Conservation (phyloP, 1,140 invertebrate species). For the Lasioglossum albipes region DNA sequence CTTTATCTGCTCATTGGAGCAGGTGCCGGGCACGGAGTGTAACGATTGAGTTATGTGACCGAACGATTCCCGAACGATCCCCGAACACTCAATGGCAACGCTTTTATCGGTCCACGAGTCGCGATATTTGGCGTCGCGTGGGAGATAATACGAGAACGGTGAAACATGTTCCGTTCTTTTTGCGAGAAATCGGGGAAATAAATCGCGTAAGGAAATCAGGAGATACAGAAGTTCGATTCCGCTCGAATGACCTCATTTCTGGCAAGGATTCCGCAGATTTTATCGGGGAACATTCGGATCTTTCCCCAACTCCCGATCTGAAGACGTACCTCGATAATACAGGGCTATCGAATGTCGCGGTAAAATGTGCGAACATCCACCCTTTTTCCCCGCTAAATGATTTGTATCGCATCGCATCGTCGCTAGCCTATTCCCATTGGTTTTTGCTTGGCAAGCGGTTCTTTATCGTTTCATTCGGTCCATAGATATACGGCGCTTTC, state of each 20-base stretch:
- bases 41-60: neutral
- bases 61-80: neutral
- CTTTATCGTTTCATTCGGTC: neutral
- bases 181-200: constrained; percentile 13
- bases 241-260: constrained; percentile 35
- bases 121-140: neutral
- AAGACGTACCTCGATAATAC: constrained; percentile 20
- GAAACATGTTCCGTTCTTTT: neutral
- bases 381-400: neutral
- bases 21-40: neutral
- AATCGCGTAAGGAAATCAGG: constrained; percentile 35
- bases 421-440: neutral
- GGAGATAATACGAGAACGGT: neutral
- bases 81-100: neutral
- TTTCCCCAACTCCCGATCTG: neutral
- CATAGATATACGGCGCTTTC: too few species aligned
- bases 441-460: neutral
- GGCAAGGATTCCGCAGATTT: constrained; percentile 33
- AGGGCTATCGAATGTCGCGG: constrained; percentile 1
- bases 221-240: constrained; percentile 34
- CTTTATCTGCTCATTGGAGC: neutral
- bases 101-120: neutral
- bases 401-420: neutral
- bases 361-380: constrained; percentile 1
- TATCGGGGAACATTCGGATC: neutral